Percentiles rank a stretch among this genome's conserved stretches.
These are phyloP conservation scores for Luscinia megarhynchos DNA, from an alignment of 2,797 vertebrate genomes.

Conservation along the genomic window DNA sequence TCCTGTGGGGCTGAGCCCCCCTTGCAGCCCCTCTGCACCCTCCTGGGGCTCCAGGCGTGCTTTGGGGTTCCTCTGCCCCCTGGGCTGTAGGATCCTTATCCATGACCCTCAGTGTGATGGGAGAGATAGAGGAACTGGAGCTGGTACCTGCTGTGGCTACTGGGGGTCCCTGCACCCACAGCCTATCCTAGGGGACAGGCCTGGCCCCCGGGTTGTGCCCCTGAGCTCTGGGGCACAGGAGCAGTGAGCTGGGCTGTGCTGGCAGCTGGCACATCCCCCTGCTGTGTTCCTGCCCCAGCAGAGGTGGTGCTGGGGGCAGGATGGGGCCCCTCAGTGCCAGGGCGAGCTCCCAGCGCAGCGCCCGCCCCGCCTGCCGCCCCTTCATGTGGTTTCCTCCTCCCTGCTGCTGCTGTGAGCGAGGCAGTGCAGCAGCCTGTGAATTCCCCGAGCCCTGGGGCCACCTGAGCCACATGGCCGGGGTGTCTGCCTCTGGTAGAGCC, in stretches of 20 bases:
- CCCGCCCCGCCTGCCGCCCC: background rate
- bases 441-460: background rate
- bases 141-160: accelerated
- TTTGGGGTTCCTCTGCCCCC: background rate
- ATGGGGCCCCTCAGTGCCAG: background rate
- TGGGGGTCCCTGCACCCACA: accelerated
- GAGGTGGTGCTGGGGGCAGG: background rate
- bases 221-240: background rate
- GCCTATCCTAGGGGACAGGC: accelerated
- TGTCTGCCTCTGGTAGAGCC: background rate
- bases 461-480: background rate
- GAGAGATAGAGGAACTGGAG: background rate
- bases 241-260: background rate
- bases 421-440: background rate
- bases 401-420: background rate
- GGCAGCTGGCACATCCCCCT: background rate
- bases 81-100: background rate
- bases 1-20: no score
- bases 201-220: background rate
- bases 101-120: background rate
- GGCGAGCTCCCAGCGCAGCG: accelerated
- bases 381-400: constrained; percentile 58
- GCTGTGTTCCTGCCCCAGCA: accelerated
- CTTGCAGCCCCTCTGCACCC: background rate
- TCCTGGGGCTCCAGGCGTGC: background rate